Base-by-base conservation (phyloP, 1,140 invertebrate species). In the Copidosoma floridanum region DNA sequence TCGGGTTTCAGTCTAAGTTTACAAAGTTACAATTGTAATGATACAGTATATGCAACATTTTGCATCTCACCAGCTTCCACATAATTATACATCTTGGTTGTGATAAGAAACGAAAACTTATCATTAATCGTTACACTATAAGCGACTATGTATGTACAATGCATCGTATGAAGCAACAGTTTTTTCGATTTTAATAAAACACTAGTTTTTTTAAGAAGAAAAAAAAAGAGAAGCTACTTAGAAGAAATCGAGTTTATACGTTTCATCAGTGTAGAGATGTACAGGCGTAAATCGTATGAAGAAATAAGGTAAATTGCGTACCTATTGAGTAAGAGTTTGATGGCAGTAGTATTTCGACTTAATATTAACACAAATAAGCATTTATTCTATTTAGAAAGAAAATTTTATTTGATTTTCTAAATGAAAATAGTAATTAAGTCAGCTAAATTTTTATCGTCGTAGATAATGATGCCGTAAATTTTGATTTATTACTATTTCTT, bases 1-100 rank as follows among this genome's bases (percentile, higher is more conserved):
- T 63, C 48, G 35, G 26, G 47, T 47, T 66, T 74, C 69, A 72
- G 65, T 72, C 72, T 72, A 71, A 69, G 64, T 69, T 61, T 61
- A 61, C 46, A 54, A 62, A 62, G 46, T 62, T 62, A 62, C 52
- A 62, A 29, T 56, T 62, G 46, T 62, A n/a, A n/a, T n/a, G n/a
- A n/a, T 70, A 71, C 65, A 71, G 46, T 48, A 55, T 64, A 57
- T 50, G 24, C 57, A 21, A 1, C 27, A 29, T 61, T 32, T 43
- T 66, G 23, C 29, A 61, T 48, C 35, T 41, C n/a, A 57, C 35
- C 55, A 37, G 21, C 37, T 63, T 57, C 14, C 20, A 57, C 46
- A 40, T 55, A 40, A 51, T 62, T 44, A 56, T 62, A 62, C 53
- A 62, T 56, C 29, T 44, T 62, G 23, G 51, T 51, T 62, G 57